phyloP scores from a whole-genome alignment of 2,888 invertebrate species.

The Nemoura dubitans region DNA sequence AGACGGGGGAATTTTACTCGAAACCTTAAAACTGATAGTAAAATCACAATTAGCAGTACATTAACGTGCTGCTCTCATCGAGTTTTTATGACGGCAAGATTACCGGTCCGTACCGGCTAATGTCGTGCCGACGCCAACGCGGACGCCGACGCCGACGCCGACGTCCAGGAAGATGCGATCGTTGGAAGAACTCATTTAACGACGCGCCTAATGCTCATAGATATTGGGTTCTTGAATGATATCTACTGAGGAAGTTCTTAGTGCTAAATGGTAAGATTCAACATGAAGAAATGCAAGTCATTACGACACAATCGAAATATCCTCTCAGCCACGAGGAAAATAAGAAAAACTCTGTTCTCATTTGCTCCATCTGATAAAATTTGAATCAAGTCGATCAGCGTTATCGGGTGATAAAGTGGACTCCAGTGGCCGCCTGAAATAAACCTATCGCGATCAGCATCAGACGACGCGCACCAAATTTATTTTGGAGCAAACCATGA shows the following conservation, averaged over 20 bases:
- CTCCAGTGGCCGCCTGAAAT: background rate
- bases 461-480: background rate
- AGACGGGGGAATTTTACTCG: background rate
- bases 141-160: background rate
- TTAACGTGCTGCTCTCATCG: background rate
- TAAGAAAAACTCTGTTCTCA: background rate
- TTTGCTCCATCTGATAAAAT: background rate
- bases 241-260: background rate
- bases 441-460: background rate
- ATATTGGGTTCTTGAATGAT: background rate
- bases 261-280: background rate
- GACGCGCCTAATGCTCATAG: background rate
- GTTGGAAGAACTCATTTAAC: background rate
- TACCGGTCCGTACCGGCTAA: too few species aligned
- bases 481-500: background rate
- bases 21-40: background rate
- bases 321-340: background rate
- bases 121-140: background rate
- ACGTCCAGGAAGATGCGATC: background rate
- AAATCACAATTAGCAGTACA: conserved; percentile 4
- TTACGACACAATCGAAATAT: too few species aligned
- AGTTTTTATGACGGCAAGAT: background rate
- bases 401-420: background rate
- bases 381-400: background rate
- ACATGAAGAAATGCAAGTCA: background rate